Base-by-base conservation (phyloP, 2,888 invertebrate species). In the Ethmia dodecea region DNA sequence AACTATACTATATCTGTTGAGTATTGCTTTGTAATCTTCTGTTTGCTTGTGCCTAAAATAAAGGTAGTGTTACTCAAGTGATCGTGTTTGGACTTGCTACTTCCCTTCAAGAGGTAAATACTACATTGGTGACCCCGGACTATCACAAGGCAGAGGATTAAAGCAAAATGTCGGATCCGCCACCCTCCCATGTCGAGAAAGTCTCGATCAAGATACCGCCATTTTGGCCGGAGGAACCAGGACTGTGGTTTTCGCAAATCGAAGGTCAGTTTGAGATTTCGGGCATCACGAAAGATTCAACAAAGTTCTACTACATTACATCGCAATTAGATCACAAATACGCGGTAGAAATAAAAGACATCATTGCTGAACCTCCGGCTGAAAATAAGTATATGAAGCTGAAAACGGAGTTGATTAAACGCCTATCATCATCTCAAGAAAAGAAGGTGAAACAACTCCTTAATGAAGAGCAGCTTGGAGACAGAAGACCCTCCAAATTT, bases 401-500 rank as follows among this genome's bases (percentile, higher is more conserved):
- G 4, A 42, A 42, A 13, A 41, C 6, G 18, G 18, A 18, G 22
- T 10, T 41, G 1, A 36, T 38, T 3, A 33, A 35, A 4, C 32
- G 42, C 3, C 24, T 46, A 0, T 42, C 46, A 1, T 34, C 42
- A 6, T 49, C 53, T 0, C 40, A 40, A 1, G 49, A 52, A 22
- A 30, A 39, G 11, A 40, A 43, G 13, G 35, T 50, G 0, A 35
- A 40, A 15, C 52, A 52, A 20, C 37, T 56, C 0, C 22, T 56
- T 4, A 35, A 26, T 1, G 40, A 45, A 5, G 47, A 52, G 15
- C 49, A 52, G 28, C 25, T 25, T 1, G 25, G 9, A 6, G 25
- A n/a, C 16, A 33, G 48, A 3, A 50, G 47, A 13, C 47, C 49
- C 0, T 38, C 52, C 1, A 39, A 42, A 12, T 50, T 54, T 13